phyloP scores from a whole-genome alignment of 2,113 vertebrate genomes.

The Chaetorhynchus papuensis region DNA sequence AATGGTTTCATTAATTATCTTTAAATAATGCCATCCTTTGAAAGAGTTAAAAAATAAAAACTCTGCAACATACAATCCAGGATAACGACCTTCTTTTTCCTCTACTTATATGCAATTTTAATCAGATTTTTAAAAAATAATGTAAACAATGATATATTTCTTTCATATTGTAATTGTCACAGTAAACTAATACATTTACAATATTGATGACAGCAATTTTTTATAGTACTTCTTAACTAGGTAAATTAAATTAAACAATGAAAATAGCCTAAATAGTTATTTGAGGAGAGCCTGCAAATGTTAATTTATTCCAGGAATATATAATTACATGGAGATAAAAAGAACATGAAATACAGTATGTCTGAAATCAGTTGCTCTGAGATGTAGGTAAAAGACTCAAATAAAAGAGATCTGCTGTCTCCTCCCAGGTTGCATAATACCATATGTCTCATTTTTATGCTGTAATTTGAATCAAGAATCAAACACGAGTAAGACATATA shows the following conservation, averaged over 20 bases:
- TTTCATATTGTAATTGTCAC: background rate
- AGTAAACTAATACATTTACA: background rate
- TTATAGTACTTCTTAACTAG: background rate
- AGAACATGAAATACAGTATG: background rate
- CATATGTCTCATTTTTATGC: background rate
- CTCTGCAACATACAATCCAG: background rate
- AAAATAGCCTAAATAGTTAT: background rate
- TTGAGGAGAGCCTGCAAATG: background rate
- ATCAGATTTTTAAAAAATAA: background rate
- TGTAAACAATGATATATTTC: background rate
- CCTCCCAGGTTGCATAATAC: background rate
- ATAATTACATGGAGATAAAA: background rate
- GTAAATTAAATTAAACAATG: background rate
- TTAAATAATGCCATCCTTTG: background rate
- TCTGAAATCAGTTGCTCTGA: background rate
- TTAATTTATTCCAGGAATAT: background rate
- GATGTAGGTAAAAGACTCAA: background rate
- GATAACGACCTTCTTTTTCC: background rate
- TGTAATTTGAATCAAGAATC: background rate
- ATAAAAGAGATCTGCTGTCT: background rate
- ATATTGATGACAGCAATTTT: background rate
- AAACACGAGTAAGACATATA: background rate
- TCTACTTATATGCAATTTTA: background rate
- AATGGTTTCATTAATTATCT: background rate
- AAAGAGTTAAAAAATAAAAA: background rate